Percentiles rank a stretch among this genome's conserved stretches.
Conservation (phyloP, 2,797 vertebrate species). For the Urosaurus nigricauda region DNA sequence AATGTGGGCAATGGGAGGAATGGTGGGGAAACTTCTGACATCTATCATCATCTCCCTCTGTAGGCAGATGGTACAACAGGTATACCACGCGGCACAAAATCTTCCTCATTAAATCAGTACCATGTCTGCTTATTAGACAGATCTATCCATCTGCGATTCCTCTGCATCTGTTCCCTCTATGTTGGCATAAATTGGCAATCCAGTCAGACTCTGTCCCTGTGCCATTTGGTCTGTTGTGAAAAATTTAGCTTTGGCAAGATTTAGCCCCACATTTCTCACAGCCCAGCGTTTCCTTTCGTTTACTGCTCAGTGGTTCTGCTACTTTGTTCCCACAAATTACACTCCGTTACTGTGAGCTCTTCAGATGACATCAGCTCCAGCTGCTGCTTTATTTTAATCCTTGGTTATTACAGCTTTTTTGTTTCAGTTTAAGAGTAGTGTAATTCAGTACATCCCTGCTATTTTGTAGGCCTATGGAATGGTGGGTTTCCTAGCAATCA, state of each 20-base stretch:
- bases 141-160: not conserved
- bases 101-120: not conserved
- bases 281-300: not conserved
- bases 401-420: not conserved
- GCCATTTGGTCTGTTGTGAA: not conserved
- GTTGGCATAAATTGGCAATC: not conserved
- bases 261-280: conserved; percentile 11
- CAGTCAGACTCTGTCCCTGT: not conserved
- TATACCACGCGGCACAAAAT: not conserved
- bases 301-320: not conserved
- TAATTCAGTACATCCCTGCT: not conserved
- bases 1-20: not conserved
- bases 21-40: not conserved
- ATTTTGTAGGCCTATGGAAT: not conserved
- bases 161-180: not conserved
- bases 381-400: not conserved
- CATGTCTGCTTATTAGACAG: not conserved
- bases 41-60: not conserved
- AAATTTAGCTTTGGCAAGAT: not conserved
- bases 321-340: conserved; percentile 15
- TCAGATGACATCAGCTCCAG: conserved; percentile 7
- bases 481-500: conserved; percentile 21
- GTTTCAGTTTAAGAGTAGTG: conserved; percentile 17
- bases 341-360: not conserved
- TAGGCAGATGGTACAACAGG: not conserved